Evolutionary conservation across 2,113 vertebrate species (phyloP), one percentile per base, ranked within the genome.

Genomic region (Semnopithecus entellus): DNA sequence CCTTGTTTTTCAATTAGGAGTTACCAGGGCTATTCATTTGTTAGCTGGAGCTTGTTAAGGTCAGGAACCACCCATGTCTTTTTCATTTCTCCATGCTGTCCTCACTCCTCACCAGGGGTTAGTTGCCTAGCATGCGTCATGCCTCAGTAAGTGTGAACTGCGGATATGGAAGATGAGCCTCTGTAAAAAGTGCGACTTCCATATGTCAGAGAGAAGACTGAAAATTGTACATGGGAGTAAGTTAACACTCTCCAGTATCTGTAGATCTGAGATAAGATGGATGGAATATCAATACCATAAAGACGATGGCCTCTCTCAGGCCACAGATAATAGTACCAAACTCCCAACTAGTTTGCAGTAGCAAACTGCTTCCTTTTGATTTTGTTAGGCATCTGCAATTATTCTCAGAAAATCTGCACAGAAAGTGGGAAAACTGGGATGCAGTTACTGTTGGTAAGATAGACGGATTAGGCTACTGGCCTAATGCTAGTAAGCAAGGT

Each of bases 191-290:
- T 52, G 52, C 2, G 35, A 72, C 14, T 95, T 78, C 85, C 85
- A 52, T 52, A 90, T 78, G 81, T n/a, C 43, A 90, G 64, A 70
- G 55, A 96, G 72, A 94, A 92, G 73, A 64, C 57, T 82, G 81
- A 91, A 88, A 92, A 80, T 9, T 73, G 70, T 48, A 57, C 32
- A 50, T 22, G 57, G 75, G 45, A 73, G 22, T 70, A 88, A 59
- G 70, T 70, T 50, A 72, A 64, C 57, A 78, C 32, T 83, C 61
- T 70, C 59, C 25, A 90, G 16, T 64, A 59, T 17, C 48, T 92
- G 70, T 20, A 80, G 64, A 70, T 92, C 61, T 84, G 45, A 95
- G 86, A 80, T 84, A 80, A 94, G 86, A 91, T 50, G 55, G 81
- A 88, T 57, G 64, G 70, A 84, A 48, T 76, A 61, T 66, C 38